Evolutionary conservation across 2,113 vertebrate species (phyloP).

Genomic region (Turdus rufiventris): DNA sequence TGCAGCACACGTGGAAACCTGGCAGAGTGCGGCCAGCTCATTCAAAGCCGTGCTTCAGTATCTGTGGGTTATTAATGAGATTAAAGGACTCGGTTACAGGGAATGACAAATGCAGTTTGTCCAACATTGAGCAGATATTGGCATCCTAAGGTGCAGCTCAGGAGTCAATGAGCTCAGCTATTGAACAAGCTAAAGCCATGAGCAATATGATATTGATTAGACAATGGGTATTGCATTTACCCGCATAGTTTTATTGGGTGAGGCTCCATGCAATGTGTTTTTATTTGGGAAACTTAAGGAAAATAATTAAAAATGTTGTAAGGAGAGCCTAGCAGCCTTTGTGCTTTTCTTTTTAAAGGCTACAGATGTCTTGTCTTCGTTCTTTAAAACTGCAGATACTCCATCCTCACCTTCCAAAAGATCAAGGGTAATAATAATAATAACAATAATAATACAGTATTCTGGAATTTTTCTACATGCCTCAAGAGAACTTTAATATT

Average conservation of each 20-base stretch:
- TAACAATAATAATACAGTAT: background rate
- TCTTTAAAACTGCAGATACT: background rate
- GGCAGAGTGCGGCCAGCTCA: background rate
- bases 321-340: background rate
- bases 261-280: constrained; percentile 47
- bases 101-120: constrained; percentile 64
- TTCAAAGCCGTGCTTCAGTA: constrained; percentile 6
- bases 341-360: constrained; percentile 33
- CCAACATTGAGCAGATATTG: constrained; percentile 68
- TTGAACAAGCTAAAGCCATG: constrained; percentile 65
- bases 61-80: constrained; percentile 62
- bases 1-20: background rate
- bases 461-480: constrained; percentile 17
- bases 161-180: constrained; percentile 64
- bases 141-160: constrained; percentile 60
- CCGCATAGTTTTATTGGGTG: constrained; percentile 63
- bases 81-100: constrained; percentile 44
- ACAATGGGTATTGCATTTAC: constrained; percentile 66
- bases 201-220: constrained; percentile 76
- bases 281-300: constrained; percentile 52
- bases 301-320: constrained; percentile 54
- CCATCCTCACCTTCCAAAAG: background rate
- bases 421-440: constrained; percentile 39
- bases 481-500: constrained; percentile 38
- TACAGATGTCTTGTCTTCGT: constrained; percentile 34